Base-by-base conservation (phyloP, 2,113 vertebrate genomes). In the Siniperca chuatsi region DNA sequence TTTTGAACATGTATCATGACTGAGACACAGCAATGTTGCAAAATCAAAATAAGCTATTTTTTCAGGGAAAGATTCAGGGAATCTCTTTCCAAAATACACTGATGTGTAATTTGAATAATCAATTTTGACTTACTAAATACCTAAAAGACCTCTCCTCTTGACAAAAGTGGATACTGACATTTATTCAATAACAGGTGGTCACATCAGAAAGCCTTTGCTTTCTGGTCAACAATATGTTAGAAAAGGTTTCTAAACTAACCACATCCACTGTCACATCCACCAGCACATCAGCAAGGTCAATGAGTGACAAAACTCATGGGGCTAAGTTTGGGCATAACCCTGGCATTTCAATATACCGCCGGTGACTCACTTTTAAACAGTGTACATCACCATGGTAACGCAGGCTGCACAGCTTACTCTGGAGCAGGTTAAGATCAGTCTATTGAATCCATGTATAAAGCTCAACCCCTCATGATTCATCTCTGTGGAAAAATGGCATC, bases 331-430 rank as follows among this genome's bases (percentile, higher is more conserved):
- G 78, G 61, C 79, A 66, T 37, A 62, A 82, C 75, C 79, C 18
- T 44, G 64, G 72, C 33, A 77, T 69, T 64, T 78, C 64, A 29
- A 25, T 79, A 37, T 7, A 50, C 61, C 2, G 44, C 25, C 1
- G 40, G 44, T 93, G 90, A 92, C 75, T 93, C 86, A 83, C 54
- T 55, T 82, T 73, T 44, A 73, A 79, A 82, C 74, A 71, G 89
- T 71, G 77, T 61, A 72, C 37, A 46, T 92, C 64, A 0, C 92
- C 88, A 89, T 92, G 84, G 89, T 60, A 84, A 91, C 89, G 15
- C 54, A 46, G 67, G 60, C 78, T 48, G 79, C 29, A 65, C 76
- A 80, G 84, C 75, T 62, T 18, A 71, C 61, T 73, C 70, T n/a
- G 62, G 40, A 79, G 70, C 83, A 50, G 79, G 75, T 79, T 82